Conservation (phyloP, 2,113 vertebrate genomes). For the Brienomyrus longianalis region DNA sequence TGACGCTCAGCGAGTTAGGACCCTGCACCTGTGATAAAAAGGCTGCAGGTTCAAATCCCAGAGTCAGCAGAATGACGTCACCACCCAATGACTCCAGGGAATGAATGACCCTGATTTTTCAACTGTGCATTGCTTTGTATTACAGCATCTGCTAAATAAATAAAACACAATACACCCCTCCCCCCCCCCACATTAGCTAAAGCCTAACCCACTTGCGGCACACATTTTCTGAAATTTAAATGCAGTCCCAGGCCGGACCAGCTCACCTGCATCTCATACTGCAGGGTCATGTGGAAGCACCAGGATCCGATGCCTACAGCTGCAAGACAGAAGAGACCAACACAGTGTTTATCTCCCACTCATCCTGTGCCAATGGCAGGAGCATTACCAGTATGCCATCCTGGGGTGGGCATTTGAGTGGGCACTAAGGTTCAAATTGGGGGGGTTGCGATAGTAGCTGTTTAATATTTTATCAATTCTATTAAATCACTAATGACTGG, state of each 20-base stretch:
- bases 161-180: background rate
- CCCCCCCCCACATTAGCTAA: background rate
- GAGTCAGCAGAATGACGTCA: background rate
- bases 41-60: background rate
- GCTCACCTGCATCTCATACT: conserved; percentile 98
- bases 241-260: background rate
- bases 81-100: background rate
- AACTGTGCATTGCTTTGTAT: background rate
- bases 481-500: background rate
- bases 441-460: background rate
- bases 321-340: conserved; percentile 54
- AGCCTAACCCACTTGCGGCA: background rate
- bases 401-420: background rate
- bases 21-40: background rate
- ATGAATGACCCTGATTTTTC: background rate
- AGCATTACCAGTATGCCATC: background rate
- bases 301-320: conserved; percentile 94
- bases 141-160: background rate
- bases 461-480: background rate
- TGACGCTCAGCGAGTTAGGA: background rate
- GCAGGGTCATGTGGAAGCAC: conserved; percentile 98
- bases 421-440: background rate
- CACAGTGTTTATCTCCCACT: background rate
- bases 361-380: background rate
- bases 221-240: background rate